These are phyloP conservation scores for Mohoua ochrocephala DNA, from an alignment of 2,113 vertebrate species.

Conservation along the genomic window DNA sequence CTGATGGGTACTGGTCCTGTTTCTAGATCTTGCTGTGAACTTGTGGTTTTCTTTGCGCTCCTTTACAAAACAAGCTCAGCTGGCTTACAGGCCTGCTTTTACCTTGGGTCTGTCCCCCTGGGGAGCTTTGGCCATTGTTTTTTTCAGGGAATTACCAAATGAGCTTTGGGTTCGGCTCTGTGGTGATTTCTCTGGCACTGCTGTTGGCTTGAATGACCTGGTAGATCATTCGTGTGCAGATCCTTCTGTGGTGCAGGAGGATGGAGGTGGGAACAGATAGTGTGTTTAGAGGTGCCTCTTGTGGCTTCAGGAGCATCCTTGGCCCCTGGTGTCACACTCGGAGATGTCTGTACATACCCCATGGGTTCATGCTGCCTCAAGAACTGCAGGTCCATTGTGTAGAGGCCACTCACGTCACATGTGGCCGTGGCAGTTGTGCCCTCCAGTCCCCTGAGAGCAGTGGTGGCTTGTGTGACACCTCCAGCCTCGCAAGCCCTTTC, in stretches of 20 bases:
- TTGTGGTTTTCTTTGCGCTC: neutral
- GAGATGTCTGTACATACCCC: neutral
- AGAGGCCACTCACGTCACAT: neutral
- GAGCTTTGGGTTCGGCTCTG: neutral
- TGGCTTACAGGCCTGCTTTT: neutral
- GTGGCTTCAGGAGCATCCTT: neutral
- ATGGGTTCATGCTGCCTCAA: neutral
- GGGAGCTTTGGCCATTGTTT: neutral
- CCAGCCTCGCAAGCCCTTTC: neutral
- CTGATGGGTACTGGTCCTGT: neutral
- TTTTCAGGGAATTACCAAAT: neutral
- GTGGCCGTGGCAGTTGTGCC: neutral
- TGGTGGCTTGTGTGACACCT: neutral
- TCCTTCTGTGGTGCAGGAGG: neutral
- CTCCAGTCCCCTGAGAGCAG: neutral
- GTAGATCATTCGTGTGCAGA: rapidly evolving
- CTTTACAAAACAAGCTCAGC: neutral
- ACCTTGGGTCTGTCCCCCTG: neutral
- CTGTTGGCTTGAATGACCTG: neutral
- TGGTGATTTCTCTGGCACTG: neutral
- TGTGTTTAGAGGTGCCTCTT: neutral
- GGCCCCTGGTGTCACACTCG: neutral
- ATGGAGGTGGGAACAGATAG: neutral
- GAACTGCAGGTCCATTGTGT: neutral
- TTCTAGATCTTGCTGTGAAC: neutral